Base-by-base conservation (phyloP, 1,140 invertebrate genomes). In the Drosophila nikananu region DNA sequence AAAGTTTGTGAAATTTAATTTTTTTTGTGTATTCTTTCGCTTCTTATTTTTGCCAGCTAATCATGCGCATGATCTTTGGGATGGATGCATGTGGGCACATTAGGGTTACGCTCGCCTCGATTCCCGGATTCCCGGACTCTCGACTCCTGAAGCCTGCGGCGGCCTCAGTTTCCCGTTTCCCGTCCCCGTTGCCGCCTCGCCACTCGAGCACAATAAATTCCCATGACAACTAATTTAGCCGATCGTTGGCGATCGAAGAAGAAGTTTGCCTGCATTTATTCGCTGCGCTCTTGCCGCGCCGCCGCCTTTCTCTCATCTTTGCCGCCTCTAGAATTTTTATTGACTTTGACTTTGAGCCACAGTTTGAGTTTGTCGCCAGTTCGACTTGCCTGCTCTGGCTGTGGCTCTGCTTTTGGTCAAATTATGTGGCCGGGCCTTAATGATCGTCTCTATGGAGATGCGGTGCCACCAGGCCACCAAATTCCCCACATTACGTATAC, bases 161-260 rank as follows among this genome's bases (percentile, higher is more conserved):
- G 60, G 35, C 21, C n/a, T 10, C 21, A 52, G 27, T 52, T 17
- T 10, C 13, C 46, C 30, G 39, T 39, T 21, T 15, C 13, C 37
- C 5, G 3, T 32, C 32, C 32, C 32, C 32, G 21, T 23, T 19
- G 6, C 42, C 21, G 62, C 5, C 62, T 71, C 72, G 68, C 23
- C 75, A 81, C 79, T 80, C 74, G 84, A 57, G 83, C 83, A 89
- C 86, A 89, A 89, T 89, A 89, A 89, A 89, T 89, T 89, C 84
- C 84, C 84, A 89, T 89, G 84, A 89, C 86, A 89, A 89, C 86
- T 89, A 90, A 89, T 89, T 89, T 89, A 90, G 84, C 86, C 80
- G 68, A 72, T 73, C 67, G 71, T 49, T 55, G 52, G 66, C 48
- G 67, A 61, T 71, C 70, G 75, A 77, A 57, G 54, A 39, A 57